Base-by-base conservation (phyloP, 2,797 vertebrate species). In the Manis crassicaudata region DNA sequence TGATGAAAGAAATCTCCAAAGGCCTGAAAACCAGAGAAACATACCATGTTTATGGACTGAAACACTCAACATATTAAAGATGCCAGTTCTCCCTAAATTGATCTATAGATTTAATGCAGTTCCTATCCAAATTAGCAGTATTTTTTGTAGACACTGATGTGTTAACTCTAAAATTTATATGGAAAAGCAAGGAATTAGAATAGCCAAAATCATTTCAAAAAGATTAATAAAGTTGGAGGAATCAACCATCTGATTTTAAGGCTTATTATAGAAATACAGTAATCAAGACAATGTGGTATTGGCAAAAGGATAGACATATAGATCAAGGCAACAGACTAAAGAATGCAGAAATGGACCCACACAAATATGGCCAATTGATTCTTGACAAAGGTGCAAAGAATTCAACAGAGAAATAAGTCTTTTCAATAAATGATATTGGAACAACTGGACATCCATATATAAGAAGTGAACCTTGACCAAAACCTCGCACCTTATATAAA, bases 351-450 rank as follows among this genome's bases (percentile, higher is more conserved):
- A 88, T 79, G 82, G 52, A 90, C 18, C 40, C 72, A 88, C 14
- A 35, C 72, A 94, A 84, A 83, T 83, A 90, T 56, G 12, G 50
- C 63, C 73, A 80, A 80, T 46, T 85, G 40, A 89, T 80, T 90
- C 86, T 90, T 94, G 29, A 94, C 88, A 90, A 63, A 94, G 62
- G 32, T 90, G 56, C 35, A 86, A 94, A 94, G 17, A 80, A 79
- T 76, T 70, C 67, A 79, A 72, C 35, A 73, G 43, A 70, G 35
- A 90, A 79, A 90, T 90, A 23, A 85, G 37, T 67, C 37, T 85
- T 75, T 76, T 85, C 37, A 90, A 83, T 60, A 94, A 79, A 85
- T 72, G 10, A 40, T 72, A 85, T 63, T 85, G 65, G 63, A 85
- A 85, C 5, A 79, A 94, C 29, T 90, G 73, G 23, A 79, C 46